Conservation (phyloP, 2,888 invertebrate species). For the Lycocerus yunnanus region DNA sequence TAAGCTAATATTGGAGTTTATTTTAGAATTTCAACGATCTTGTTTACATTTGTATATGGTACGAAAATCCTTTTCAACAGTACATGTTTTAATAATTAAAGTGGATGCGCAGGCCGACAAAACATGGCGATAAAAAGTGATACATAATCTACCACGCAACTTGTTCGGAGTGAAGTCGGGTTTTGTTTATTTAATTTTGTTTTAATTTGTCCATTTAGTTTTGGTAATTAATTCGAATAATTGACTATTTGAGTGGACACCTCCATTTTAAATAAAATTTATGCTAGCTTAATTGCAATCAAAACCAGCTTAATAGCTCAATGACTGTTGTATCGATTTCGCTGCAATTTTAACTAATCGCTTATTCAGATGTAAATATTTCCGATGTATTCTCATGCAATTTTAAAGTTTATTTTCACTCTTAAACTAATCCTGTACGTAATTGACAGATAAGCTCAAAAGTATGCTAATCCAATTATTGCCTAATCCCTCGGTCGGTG, state of each 20-base stretch:
- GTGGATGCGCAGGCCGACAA: too few species aligned
- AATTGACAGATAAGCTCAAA: neutral
- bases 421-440: neutral
- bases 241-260: neutral
- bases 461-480: neutral
- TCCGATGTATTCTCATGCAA: neutral
- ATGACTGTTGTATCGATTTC: neutral
- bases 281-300: neutral
- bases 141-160: neutral
- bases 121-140: neutral
- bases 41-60: neutral
- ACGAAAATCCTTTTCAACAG: neutral
- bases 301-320: neutral
- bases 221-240: neutral
- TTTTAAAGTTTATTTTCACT: neutral
- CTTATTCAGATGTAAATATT: neutral
- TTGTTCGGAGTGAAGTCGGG: neutral
- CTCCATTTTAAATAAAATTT: neutral
- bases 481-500: neutral
- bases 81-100: neutral
- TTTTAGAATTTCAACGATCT: neutral
- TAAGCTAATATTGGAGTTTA: conserved; percentile 14
- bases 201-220: neutral
- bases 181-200: neutral
- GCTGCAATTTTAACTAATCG: neutral